Percentiles rank a stretch among this genome's conserved stretches.
phyloP scores from a whole-genome alignment of 2,113 vertebrate species.

The Aix galericulata region DNA sequence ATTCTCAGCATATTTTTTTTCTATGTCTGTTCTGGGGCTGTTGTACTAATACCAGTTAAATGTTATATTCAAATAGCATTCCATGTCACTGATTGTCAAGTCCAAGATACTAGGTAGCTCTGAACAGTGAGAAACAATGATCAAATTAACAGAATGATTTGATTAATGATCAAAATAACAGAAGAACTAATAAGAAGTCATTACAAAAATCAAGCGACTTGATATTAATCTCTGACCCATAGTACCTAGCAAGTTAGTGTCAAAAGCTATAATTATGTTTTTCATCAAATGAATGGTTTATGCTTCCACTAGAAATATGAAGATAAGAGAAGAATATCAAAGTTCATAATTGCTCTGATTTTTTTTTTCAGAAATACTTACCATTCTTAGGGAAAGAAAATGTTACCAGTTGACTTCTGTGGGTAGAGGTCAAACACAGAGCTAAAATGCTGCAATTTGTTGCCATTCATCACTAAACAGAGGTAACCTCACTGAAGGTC shows the following conservation, averaged over 20 bases:
- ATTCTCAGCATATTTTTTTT: neutral
- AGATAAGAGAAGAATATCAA: conserved; percentile 14
- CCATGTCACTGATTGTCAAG: neutral
- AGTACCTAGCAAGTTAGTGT: neutral
- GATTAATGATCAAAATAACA: neutral
- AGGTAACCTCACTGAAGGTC: neutral
- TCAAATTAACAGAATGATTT: neutral
- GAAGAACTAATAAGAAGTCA: neutral
- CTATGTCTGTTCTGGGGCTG: neutral
- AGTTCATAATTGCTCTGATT: neutral
- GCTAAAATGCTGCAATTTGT: neutral
- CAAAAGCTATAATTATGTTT: neutral
- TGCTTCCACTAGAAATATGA: neutral
- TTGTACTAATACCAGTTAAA: neutral
- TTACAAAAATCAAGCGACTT: neutral
- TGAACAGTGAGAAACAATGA: neutral
- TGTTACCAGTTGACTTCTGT: conserved; percentile 2
- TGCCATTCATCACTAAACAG: neutral
- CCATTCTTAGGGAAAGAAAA: neutral
- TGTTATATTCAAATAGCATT: neutral
- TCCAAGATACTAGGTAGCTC: neutral
- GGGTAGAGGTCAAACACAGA: neutral
- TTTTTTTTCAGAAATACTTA: neutral
- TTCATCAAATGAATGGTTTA: neutral
- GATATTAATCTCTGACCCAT: neutral